Evolutionary conservation across 2,797 vertebrate genomes (phyloP).

Genomic region (Anomalospiza imberbis): DNA sequence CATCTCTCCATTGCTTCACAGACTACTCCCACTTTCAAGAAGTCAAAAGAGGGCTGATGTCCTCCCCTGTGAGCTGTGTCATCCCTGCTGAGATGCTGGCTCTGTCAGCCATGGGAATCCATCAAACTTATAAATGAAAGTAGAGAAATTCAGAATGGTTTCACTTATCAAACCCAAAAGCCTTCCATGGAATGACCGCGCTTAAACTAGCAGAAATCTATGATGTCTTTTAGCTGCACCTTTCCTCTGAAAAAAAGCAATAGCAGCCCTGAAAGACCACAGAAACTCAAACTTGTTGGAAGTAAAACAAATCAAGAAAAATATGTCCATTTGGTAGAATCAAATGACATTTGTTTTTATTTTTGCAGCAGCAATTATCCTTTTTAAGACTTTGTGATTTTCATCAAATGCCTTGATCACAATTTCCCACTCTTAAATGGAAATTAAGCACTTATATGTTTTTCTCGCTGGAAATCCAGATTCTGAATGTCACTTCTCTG

Average conservation of each 20-base stretch:
- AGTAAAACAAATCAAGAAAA: not conserved
- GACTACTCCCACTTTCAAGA: not conserved
- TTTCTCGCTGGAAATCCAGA: not conserved
- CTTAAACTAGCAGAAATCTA: not conserved
- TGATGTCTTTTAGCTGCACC: not conserved
- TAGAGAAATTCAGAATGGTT: not conserved
- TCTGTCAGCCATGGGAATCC: not conserved
- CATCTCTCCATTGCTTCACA: not conserved
- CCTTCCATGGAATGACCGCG: not conserved
- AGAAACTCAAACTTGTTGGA: not conserved
- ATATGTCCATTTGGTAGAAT: not conserved
- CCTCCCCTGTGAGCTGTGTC: not conserved
- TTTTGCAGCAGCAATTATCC: not conserved
- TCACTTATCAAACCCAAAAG: not conserved
- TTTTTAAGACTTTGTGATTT: not conserved
- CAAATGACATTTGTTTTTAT: not conserved
- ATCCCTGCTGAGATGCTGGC: not conserved
- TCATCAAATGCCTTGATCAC: not conserved
- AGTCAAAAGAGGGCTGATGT: not conserved
- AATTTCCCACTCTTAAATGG: not conserved
- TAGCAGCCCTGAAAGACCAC: not conserved
- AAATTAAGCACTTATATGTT: not conserved
- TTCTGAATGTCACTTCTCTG: not conserved
- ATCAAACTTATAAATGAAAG: not conserved
- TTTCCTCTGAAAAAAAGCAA: not conserved